Base-by-base conservation (phyloP, 2,113 vertebrate genomes). In the Sphyrna mokarran region DNA sequence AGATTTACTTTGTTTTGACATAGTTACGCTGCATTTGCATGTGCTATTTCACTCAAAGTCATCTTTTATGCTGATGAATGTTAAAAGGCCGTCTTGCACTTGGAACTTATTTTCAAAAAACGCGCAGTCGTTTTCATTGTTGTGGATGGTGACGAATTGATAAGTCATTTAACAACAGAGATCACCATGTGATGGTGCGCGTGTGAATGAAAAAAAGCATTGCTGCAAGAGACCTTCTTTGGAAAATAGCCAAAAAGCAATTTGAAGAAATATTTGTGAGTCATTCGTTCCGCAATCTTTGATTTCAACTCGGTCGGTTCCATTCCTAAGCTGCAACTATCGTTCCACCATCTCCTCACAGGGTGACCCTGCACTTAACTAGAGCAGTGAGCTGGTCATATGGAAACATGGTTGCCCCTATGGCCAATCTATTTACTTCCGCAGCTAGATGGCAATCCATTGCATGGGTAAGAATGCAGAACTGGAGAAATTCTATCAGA, bases 1-100 rank as follows among this genome's bases (percentile, higher is more conserved):
- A 66, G 89, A 93, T 68, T 37, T 93, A 63, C 68, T 93, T 93
- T 93, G 63, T 68, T 93, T 93, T 93, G 89, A 93, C 61, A 93
- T 18, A n/a, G n/a, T 68, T 93, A 22, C n/a, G 33, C n/a, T 68
- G 61, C 18, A 93, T 68, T 66, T 93, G 33, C 89, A 40, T 66
- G 89, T 58, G 33, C 89, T 66, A 68, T 40, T 37, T 93, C 58
- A 93, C 37, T 43, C 16, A 43, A 83, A 83, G 33, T 22, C n/a
- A n/a, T 68, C 33, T 93, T 93, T 93, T 93, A 22, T 66, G 23
- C 89, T 37, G 61, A 91, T 13, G 63, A 22, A n/a, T 37, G 16
- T 93, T 22, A 37, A 93, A 54, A 93, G 61, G 89, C n/a, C 89
- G 63, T 11, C 89, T 54, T 93, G 61, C 89, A 22, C 16, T 37